These are phyloP conservation scores for Cololabis saira DNA, from an alignment of 2,113 vertebrate species.

Conservation along the genomic window DNA sequence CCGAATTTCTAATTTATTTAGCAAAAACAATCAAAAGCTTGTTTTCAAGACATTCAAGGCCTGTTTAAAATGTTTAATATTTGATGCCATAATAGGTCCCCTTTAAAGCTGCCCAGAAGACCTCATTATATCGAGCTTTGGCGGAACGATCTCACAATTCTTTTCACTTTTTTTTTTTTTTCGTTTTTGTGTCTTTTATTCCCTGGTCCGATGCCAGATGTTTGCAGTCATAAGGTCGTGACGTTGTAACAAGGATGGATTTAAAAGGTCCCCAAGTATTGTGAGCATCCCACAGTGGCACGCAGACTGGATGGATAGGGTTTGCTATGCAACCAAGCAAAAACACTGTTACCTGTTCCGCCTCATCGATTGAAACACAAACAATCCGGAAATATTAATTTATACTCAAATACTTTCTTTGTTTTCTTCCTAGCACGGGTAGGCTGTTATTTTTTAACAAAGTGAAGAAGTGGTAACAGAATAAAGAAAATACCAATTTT, in stretches of 20 bases:
- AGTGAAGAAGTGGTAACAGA: too few species aligned
- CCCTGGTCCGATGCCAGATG: constrained; percentile 25
- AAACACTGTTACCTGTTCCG: constrained; percentile 5
- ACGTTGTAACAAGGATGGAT: constrained; percentile 15
- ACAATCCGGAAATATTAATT: not conserved
- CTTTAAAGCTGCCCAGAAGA: constrained; percentile 12
- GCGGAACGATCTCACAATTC: not conserved
- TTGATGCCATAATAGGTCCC: too few species aligned
- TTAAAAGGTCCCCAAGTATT: constrained; percentile 20
- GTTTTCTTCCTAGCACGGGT: too few species aligned
- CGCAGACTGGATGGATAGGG: constrained; percentile 25
- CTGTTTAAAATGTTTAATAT: too few species aligned
- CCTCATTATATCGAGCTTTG: constrained; percentile 15
- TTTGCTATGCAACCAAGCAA: constrained; percentile 22
- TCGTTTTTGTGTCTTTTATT: not conserved
- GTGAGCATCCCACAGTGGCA: constrained; percentile 27
- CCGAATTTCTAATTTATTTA: too few species aligned
- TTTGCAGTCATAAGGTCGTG: constrained; percentile 36
- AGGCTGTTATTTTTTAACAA: too few species aligned
- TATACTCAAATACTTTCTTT: too few species aligned
- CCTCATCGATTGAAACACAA: not conserved
- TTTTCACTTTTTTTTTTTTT: not conserved
- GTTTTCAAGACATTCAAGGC: too few species aligned
- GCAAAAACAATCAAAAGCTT: too few species aligned
- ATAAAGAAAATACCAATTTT: not conserved